Evolutionary conservation across 2,888 invertebrate species (phyloP).

Genomic region (Cheilosia variabilis): DNA sequence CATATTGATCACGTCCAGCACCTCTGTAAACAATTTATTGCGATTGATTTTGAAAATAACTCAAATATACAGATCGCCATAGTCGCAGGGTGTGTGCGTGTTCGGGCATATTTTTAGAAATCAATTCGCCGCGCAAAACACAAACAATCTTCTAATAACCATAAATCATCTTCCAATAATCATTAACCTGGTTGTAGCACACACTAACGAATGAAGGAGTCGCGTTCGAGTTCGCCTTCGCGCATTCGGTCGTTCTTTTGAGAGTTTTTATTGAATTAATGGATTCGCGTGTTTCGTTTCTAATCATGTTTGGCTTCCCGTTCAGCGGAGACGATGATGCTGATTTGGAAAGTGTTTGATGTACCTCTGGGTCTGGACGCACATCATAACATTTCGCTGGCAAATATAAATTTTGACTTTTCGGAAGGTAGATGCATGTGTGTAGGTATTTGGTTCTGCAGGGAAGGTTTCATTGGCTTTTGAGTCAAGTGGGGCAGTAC

Average conservation of each 20-base stretch:
- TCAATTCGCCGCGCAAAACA: constrained; percentile 44
- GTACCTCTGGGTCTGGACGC: too few species aligned
- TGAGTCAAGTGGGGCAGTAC: too few species aligned
- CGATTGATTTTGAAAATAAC: constrained; percentile 38
- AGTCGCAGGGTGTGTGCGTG: constrained; percentile 5
- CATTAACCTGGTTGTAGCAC: constrained; percentile 64
- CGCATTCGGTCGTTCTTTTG: background rate
- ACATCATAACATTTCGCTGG: background rate
- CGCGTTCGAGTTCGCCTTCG: too few species aligned
- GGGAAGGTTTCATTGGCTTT: background rate
- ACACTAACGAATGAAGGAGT: constrained; percentile 15
- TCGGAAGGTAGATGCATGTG: background rate
- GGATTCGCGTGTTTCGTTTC: constrained; percentile 15
- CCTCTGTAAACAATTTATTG: constrained; percentile 39
- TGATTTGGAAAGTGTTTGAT: background rate
- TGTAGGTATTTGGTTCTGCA: background rate
- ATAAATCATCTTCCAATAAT: constrained; percentile 69
- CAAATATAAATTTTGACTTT: background rate
- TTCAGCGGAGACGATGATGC: background rate
- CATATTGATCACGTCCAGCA: constrained; percentile 45
- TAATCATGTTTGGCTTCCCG: constrained; percentile 12
- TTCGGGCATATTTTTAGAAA: constrained; percentile 36
- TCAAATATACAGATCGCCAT: constrained; percentile 7
- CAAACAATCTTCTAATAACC: constrained; percentile 59
- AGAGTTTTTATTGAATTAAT: constrained; percentile 20